Conservation (phyloP, 2,888 invertebrate genomes). For the Drosophila nr. perissopoda region DNA sequence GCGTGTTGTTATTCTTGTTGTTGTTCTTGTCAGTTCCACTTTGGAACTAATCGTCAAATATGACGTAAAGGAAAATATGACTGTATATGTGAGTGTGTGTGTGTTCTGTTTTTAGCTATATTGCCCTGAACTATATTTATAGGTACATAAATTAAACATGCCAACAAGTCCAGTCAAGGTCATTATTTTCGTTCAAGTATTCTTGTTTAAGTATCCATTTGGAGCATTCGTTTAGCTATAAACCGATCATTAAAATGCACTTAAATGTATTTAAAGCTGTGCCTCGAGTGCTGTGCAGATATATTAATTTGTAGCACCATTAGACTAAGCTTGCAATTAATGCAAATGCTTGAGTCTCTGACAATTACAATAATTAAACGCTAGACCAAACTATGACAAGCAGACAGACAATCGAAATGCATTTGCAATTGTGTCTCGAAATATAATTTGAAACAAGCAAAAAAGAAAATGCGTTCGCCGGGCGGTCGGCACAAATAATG, state of each 20-base stretch:
- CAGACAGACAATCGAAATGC: conserved; percentile 12
- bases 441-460: conserved; percentile 67
- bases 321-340: conserved; percentile 2
- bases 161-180: conserved; percentile 70
- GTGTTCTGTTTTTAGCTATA: conserved; percentile 19
- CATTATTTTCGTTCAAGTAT: conserved; percentile 35
- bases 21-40: conserved; percentile 27
- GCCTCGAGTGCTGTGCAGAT: background rate
- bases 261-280: conserved; percentile 25
- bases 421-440: conserved; percentile 66
- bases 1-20: conserved; percentile 50
- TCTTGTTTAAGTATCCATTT: conserved; percentile 25
- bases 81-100: conserved; percentile 11
- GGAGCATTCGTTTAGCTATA: conserved; percentile 12
- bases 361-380: conserved; percentile 53
- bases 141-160: conserved; percentile 59
- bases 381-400: conserved; percentile 30
- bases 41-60: conserved; percentile 66
- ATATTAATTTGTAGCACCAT: conserved; percentile 12
- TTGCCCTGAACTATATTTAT: conserved; percentile 76
- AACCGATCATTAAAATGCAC: conserved; percentile 54
- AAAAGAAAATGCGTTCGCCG: conserved; percentile 34
- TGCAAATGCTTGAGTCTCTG: conserved; percentile 7
- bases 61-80: conserved; percentile 58
- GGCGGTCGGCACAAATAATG: conserved; percentile 28